Percentiles rank a stretch among this genome's conserved stretches.
Evolutionary conservation across 2,888 invertebrate genomes (phyloP).

Genomic region (Anthrax anthrax): DNA sequence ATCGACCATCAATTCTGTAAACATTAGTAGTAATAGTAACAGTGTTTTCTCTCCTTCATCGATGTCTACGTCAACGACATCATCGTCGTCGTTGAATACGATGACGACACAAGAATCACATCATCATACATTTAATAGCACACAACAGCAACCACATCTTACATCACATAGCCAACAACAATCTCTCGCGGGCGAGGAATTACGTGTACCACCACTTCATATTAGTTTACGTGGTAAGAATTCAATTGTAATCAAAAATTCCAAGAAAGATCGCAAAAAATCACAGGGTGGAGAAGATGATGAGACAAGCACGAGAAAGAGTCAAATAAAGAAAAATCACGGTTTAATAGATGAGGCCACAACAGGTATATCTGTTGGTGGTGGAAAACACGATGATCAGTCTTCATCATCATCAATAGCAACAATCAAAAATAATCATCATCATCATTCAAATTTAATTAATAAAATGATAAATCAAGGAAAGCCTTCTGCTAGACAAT

Average conservation of each 20-base stretch:
- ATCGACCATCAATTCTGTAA: too few relatives aligned
- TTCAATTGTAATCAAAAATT: conserved; percentile 69
- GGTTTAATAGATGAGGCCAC: conserved; percentile 26
- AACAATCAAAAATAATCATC: conserved; percentile 23
- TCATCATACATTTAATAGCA: background rate
- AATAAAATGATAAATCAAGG: conserved; percentile 9
- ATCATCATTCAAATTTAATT: conserved; percentile 17
- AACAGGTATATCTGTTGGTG: conserved; percentile 18
- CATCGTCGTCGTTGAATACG: conserved; percentile 6
- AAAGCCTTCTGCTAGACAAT: conserved; percentile 7
- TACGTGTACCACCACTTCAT: conserved; percentile 75
- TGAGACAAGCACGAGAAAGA: conserved; percentile 36
- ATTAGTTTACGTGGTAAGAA: conserved; percentile 74
- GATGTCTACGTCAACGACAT: conserved; percentile 7
- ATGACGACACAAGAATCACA: background rate
- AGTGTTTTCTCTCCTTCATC: conserved; percentile 11
- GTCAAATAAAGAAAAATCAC: conserved; percentile 30
- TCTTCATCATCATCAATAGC: conserved; percentile 33
- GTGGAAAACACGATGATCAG: conserved; percentile 10
- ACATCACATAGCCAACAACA: conserved; percentile 6
- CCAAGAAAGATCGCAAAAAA: conserved; percentile 53
- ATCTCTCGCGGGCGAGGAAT: conserved; percentile 42
- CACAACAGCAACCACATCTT: background rate
- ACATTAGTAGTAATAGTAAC: conserved; percentile 16
- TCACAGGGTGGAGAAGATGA: conserved; percentile 38